phyloP scores from a whole-genome alignment of 2,888 invertebrate species.

The Drosophila affinis region DNA sequence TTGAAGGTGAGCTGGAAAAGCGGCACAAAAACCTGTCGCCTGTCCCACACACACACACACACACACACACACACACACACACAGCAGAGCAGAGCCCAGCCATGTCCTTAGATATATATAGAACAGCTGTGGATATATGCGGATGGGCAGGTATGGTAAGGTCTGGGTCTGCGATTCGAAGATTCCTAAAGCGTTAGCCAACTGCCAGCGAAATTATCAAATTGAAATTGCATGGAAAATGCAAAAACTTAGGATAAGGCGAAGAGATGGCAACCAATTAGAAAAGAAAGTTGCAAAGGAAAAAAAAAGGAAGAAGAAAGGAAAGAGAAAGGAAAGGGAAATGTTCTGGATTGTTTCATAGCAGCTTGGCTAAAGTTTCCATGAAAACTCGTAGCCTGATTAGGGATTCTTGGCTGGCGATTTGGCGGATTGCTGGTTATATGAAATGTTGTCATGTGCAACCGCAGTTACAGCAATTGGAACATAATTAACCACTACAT shows the following conservation, averaged over 20 bases:
- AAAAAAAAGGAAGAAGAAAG: no score
- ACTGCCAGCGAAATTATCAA: conserved; percentile 40
- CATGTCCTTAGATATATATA: not conserved
- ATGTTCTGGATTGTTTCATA: not conserved
- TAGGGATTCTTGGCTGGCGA: conserved; percentile 11
- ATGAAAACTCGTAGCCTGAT: not conserved
- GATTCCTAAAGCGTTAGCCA: conserved; percentile 34
- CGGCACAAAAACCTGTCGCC: conserved; percentile 40
- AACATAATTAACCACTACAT: conserved; percentile 40
- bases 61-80: conserved; percentile 6
- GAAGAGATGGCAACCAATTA: not conserved
- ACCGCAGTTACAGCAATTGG: conserved; percentile 28
- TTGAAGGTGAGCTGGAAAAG: conserved; percentile 32
- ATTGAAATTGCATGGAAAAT: conserved; percentile 36
- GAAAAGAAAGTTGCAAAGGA: not conserved
- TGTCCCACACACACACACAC: conserved; percentile 17
- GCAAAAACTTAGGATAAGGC: not conserved
- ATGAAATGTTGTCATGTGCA: conserved; percentile 1
- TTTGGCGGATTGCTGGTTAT: not conserved
- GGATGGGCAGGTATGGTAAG: not conserved
- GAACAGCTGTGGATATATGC: not conserved
- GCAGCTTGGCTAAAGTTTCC: no score
- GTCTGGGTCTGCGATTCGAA: conserved; percentile 24
- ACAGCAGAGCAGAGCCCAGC: no score
- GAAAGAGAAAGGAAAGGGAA: not conserved